A percentile compares a stretch with the other conserved stretches of the same genome.
Conservation (phyloP, 2,888 invertebrate genomes). For the Conus canariensis region DNA sequence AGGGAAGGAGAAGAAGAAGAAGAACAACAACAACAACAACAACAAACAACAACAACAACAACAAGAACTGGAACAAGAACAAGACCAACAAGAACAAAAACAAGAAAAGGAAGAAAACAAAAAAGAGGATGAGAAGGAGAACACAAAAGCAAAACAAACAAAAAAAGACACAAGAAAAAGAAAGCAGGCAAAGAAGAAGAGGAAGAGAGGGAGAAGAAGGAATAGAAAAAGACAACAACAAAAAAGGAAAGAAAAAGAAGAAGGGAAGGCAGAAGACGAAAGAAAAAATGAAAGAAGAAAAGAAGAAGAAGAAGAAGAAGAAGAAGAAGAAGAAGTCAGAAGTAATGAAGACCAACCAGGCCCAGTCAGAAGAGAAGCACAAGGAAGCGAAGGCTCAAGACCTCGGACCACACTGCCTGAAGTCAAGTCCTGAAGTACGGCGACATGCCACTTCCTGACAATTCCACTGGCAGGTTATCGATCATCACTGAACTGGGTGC, state of each 20-base stretch:
- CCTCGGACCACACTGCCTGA: too few species aligned
- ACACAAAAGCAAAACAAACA: background rate
- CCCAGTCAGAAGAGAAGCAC: too few species aligned
- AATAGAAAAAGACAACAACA: background rate
- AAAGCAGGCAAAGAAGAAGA: background rate
- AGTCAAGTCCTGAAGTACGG: too few species aligned
- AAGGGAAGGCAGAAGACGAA: background rate
- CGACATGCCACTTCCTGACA: too few species aligned
- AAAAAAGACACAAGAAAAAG: too few species aligned
- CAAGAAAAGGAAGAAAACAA: too few species aligned
- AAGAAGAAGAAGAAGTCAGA: background rate
- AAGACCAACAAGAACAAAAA: background rate
- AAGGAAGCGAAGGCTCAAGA: too few species aligned
- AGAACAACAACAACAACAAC: background rate
- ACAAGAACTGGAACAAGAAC: background rate
- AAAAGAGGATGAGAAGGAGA: background rate
- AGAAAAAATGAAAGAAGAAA: background rate
- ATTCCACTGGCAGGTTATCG: too few species aligned
- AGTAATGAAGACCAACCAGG: too few species aligned
- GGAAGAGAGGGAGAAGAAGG: background rate
- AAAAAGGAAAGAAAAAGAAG: background rate
- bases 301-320: background rate
- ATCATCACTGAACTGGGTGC: too few species aligned
- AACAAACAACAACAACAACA: background rate
- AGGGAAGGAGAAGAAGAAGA: background rate